Base-by-base conservation (phyloP, 2,797 vertebrate genomes). In the Coreius guichenoti region DNA sequence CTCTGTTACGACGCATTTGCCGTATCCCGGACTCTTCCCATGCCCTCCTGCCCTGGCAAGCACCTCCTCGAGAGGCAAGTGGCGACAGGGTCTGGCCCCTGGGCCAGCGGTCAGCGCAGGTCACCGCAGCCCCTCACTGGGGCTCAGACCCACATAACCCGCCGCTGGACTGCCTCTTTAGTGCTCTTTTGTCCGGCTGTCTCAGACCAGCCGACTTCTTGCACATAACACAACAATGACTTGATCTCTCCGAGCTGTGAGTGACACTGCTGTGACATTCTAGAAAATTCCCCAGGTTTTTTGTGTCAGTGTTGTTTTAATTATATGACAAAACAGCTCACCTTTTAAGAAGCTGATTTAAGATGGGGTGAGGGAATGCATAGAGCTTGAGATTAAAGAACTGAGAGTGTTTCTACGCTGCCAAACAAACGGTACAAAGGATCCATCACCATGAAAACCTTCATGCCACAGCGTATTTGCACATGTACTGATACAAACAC, bases 51-150 rank as follows among this genome's bases (percentile, higher is more conserved):
- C 96, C 96, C 96, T 95, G 95, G 93, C 95, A 96, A 96, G 96
- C 96, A 93, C 95, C 95, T 93, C 95, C 95, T 96, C 94, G 95
- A 93, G 94, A 96, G 95, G 95, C 91, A 94, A 84, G 93, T 90
- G 90, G 91, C 94, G 92, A 94, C 94, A 92, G 88, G 88, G 88
- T 91, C 91, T 93, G 83, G 91, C 95, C 94, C 95, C 94, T 45
- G 92, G 96, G 93, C 92, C 96, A 92, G 84, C 91, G 95, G 95
- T 96, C 94, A 96, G 95, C 95, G 95, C 96, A 93, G 96, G 96
- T 97, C 95, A 96, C 91, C 88, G 86, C 56, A 94, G 96, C 96
- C 95, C 95, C 91, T 89, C 89, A 80, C 83, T 86, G 93, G 95
- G 94, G 93, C 86, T 90, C 87, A 91, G 88, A 93, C 93, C 93